phyloP scores from a whole-genome alignment of 1,140 invertebrate species.

The Drosophila hydei region DNA sequence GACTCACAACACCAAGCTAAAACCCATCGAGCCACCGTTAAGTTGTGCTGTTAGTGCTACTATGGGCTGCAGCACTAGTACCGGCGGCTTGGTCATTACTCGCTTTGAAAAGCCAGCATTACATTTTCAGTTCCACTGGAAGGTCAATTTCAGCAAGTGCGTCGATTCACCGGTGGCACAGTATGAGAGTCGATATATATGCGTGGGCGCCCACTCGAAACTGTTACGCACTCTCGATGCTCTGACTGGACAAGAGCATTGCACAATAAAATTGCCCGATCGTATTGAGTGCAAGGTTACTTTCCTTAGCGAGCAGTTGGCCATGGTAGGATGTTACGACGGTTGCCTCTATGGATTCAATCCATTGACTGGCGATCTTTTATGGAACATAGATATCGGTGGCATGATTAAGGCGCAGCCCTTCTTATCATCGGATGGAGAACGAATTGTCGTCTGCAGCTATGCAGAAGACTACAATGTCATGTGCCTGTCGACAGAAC shows the following conservation, averaged over 20 bases:
- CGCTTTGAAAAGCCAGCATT: constrained; percentile 49
- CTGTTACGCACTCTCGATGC: constrained; percentile 56
- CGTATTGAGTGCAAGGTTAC: constrained; percentile 86
- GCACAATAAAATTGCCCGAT: constrained; percentile 83
- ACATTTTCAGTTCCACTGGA: constrained; percentile 77
- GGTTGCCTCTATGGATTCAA: constrained; percentile 84
- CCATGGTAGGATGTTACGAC: constrained; percentile 86
- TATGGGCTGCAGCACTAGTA: neutral
- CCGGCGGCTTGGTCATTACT: constrained; percentile 45
- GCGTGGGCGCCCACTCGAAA: constrained; percentile 76
- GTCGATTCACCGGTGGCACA: constrained; percentile 85
- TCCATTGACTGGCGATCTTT: constrained; percentile 77
- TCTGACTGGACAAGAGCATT: constrained; percentile 63
- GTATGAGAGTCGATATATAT: constrained; percentile 58
- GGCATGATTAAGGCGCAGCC: constrained; percentile 85
- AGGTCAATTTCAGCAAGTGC: constrained; percentile 85
- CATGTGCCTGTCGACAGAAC: constrained; percentile 62
- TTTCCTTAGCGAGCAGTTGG: constrained; percentile 51
- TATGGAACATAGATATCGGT: constrained; percentile 84
- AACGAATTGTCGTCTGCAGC: constrained; percentile 66
- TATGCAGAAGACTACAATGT: constrained; percentile 76
- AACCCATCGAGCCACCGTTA: constrained; percentile 31
- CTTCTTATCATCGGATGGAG: constrained; percentile 44
- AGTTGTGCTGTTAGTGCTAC: neutral
- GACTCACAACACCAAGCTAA: constrained; percentile 56